phyloP scores from a whole-genome alignment of 2,888 invertebrate species.

The Eudasyphora cyanicolor region DNA sequence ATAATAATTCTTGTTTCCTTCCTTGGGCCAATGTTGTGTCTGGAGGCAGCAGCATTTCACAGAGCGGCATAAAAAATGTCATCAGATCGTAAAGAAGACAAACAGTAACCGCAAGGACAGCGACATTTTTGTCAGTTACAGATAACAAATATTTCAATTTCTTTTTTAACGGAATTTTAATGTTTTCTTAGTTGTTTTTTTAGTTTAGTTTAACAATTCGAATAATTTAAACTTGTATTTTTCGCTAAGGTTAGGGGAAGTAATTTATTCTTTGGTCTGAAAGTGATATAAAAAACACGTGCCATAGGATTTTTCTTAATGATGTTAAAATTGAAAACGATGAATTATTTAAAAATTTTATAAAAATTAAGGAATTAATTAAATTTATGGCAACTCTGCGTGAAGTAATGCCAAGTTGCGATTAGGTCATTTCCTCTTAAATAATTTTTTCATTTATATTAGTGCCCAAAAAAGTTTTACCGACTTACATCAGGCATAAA shows the following conservation, averaged over 20 bases:
- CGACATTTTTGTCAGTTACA: conserved; percentile 12
- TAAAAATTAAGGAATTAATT: no score
- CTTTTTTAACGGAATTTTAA: conserved; percentile 5
- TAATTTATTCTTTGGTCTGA: no score
- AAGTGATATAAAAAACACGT: background rate
- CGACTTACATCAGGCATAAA: no score
- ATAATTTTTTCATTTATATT: no score
- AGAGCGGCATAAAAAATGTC: background rate
- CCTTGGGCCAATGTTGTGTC: no score
- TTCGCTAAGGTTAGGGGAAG: no score
- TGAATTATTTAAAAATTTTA: no score
- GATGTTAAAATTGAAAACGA: background rate
- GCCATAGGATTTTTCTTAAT: background rate
- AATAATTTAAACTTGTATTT: background rate
- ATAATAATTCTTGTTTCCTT: conserved; percentile 60
- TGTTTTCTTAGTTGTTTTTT: background rate
- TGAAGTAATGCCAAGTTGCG: no score
- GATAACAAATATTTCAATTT: background rate
- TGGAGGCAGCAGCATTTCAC: background rate
- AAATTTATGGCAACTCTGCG: no score
- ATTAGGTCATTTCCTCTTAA: no score
- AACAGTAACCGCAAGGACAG: background rate
- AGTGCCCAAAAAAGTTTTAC: no score
- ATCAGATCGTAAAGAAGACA: background rate
- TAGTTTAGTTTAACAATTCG: background rate